These are phyloP conservation scores for Rhynchonycteris naso DNA, from an alignment of 2,797 vertebrate genomes.

Conservation along the genomic window DNA sequence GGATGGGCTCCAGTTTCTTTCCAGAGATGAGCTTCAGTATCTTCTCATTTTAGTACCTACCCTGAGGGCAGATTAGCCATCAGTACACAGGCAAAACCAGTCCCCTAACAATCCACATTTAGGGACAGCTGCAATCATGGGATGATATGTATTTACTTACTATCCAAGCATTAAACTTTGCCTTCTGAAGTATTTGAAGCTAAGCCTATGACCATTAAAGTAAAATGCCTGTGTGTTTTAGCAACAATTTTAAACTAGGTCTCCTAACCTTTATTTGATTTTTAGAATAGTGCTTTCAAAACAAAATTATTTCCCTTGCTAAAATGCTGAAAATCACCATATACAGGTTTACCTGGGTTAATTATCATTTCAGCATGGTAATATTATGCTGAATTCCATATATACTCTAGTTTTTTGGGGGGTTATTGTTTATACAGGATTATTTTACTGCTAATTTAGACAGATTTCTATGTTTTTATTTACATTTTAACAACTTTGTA, in stretches of 20 bases:
- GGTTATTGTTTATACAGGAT: conserved; percentile 21
- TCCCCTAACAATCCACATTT: not conserved
- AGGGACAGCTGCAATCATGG: not conserved
- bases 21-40: not conserved
- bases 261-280: conserved; percentile 49
- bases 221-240: conserved; percentile 50
- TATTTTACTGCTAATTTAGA: conserved; percentile 69
- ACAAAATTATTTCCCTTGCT: conserved; percentile 33
- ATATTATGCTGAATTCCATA: not conserved
- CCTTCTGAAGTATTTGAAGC: conserved; percentile 37
- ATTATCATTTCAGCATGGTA: conserved; percentile 41
- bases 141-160: not conserved
- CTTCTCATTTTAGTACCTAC: not conserved
- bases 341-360: conserved; percentile 37
- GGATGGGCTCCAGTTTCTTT: not conserved
- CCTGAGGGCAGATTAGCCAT: not conserved
- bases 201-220: conserved; percentile 35
- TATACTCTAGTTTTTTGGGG: not conserved
- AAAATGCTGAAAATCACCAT: conserved; percentile 24
- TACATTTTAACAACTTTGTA: conserved; percentile 49
- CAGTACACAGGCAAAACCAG: accelerated
- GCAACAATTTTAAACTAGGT: conserved; percentile 55
- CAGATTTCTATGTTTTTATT: conserved; percentile 61
- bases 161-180: conserved; percentile 20
- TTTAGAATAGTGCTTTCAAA: conserved; percentile 51